Conservation (phyloP, 2,113 vertebrate species). For the Aviceda subcristata region DNA sequence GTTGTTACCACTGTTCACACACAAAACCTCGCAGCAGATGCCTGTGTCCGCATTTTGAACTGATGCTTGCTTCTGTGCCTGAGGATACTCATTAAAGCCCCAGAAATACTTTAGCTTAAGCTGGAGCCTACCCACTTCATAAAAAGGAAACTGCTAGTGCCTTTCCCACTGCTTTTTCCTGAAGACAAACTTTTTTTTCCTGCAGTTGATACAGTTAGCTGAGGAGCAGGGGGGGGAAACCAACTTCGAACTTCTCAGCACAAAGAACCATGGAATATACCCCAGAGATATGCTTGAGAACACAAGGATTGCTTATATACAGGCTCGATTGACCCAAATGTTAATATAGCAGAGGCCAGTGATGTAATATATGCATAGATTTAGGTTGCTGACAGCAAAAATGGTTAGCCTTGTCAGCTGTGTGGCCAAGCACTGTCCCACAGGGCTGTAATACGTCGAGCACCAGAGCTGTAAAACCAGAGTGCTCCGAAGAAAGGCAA, state of each 20-base stretch:
- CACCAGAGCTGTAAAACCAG: neutral
- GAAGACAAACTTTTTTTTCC: neutral
- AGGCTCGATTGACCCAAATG: neutral
- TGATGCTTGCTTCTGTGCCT: neutral
- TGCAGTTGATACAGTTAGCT: neutral
- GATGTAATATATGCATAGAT: neutral
- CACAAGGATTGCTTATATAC: neutral
- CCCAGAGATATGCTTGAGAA: neutral
- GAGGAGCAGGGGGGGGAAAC: neutral
- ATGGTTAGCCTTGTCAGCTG: neutral
- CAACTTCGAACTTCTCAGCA: neutral
- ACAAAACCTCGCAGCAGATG: neutral
- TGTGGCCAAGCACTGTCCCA: neutral
- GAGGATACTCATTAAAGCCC: neutral
- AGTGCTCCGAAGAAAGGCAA: neutral
- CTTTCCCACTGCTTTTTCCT: neutral
- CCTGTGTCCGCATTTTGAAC: neutral
- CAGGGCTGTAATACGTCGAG: neutral
- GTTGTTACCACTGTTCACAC: neutral
- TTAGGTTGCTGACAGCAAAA: neutral
- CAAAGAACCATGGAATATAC: neutral
- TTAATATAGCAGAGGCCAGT: neutral
- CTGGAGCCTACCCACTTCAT: accelerated
- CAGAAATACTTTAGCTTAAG: neutral
- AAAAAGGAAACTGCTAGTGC: neutral